These are phyloP conservation scores for Grammomys dolichurus DNA, from an alignment of 2,113 vertebrate species.

Conservation along the genomic window DNA sequence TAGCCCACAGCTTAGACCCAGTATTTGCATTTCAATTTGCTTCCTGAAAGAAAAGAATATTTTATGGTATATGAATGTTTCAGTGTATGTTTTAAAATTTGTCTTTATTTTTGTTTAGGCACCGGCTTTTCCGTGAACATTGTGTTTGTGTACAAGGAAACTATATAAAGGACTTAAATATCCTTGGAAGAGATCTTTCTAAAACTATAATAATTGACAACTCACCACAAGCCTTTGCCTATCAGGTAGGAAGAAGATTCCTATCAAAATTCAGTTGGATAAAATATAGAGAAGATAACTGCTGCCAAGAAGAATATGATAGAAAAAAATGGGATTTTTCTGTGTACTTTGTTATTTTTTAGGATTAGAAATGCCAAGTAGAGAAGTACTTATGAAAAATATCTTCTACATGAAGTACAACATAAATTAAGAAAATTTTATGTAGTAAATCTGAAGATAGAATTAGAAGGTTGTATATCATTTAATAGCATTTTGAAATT, in stretches of 20 bases:
- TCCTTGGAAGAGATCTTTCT: constrained; percentile 98
- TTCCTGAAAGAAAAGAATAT: not conserved
- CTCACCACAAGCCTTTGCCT: constrained; percentile 99
- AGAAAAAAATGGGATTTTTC: constrained; percentile 6
- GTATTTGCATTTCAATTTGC: constrained; percentile 60
- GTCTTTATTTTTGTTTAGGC: constrained; percentile 87
- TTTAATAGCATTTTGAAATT: not conserved
- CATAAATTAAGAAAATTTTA: constrained; percentile 42
- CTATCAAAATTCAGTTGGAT: constrained; percentile 35
- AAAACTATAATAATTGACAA: constrained; percentile 99
- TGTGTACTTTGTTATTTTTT: not conserved
- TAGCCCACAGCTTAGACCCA: constrained; percentile 43
- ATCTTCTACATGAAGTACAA: constrained; percentile 50
- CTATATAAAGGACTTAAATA: constrained; percentile 99
- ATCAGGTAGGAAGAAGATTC: constrained; percentile 92
- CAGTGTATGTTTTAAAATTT: not conserved
- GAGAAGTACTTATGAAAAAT: not conserved
- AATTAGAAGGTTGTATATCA: not conserved
- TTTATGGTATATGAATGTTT: not conserved
- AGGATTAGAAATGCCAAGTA: constrained; percentile 43
- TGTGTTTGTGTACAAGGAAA: constrained; percentile 99
- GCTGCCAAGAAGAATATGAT: not conserved
- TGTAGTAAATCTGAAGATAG: constrained; percentile 22
- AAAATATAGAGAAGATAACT: constrained; percentile 32
- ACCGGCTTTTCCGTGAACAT: constrained; percentile 98